These are phyloP conservation scores for Lasioglossum marginatum DNA, from an alignment of 2,888 invertebrate genomes.

Conservation along the genomic window DNA sequence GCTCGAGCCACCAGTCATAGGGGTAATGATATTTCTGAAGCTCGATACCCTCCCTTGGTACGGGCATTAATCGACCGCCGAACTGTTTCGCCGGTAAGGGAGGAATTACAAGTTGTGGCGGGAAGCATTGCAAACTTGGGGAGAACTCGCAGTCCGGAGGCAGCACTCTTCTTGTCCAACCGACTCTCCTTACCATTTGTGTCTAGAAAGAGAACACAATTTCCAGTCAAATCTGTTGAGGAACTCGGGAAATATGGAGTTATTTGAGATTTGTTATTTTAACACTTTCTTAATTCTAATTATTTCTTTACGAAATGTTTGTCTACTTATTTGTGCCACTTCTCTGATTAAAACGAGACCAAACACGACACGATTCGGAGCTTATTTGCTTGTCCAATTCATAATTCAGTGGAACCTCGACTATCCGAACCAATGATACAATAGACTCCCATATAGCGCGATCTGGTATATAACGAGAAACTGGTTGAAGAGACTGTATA, in stretches of 20 bases:
- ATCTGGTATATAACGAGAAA: too few species aligned
- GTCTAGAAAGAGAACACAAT: conserved; percentile 74
- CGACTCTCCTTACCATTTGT: conserved; percentile 85
- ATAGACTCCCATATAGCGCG: too few species aligned
- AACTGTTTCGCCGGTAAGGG: conserved; percentile 85
- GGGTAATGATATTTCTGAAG: conserved; percentile 87
- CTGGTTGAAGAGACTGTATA: too few species aligned
- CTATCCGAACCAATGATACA: too few species aligned
- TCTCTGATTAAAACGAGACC: too few species aligned
- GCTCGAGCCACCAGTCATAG: conserved; percentile 86
- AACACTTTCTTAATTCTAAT: not conserved
- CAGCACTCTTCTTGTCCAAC: conserved; percentile 86
- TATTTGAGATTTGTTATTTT: not conserved
- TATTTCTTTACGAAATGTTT: too few species aligned
- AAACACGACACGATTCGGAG: too few species aligned
- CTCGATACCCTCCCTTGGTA: conserved; percentile 86
- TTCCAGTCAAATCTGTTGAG: not conserved
- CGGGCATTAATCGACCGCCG: conserved; percentile 85
- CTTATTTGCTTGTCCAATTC: too few species aligned
- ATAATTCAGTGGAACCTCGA: too few species aligned
- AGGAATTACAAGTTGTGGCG: conserved; percentile 84
- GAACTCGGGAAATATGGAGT: not conserved
- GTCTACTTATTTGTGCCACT: too few species aligned
- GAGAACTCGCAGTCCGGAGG: conserved; percentile 86
- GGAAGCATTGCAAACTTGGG: conserved; percentile 86